These are phyloP conservation scores for Pogoniulus pusillus DNA, from an alignment of 2,797 vertebrate species.

Conservation along the genomic window DNA sequence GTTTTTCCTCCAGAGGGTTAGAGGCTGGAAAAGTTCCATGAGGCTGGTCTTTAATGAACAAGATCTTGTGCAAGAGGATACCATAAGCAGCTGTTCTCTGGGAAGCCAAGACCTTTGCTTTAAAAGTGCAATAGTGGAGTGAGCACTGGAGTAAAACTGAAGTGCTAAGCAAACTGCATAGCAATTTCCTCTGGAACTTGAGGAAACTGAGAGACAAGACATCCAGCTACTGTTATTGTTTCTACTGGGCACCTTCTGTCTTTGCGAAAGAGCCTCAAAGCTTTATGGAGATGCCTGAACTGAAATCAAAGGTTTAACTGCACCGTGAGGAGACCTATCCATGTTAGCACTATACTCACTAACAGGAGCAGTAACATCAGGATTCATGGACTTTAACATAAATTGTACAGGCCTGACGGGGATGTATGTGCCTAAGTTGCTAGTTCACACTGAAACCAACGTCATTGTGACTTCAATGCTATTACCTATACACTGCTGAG, in stretches of 20 bases:
- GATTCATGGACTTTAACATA: background rate
- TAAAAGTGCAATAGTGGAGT: background rate
- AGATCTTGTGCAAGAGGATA: conserved; percentile 5
- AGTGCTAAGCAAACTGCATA: background rate
- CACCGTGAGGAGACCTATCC: background rate
- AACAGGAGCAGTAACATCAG: background rate
- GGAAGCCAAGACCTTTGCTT: conserved; percentile 4
- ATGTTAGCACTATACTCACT: background rate
- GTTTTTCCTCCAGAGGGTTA: background rate
- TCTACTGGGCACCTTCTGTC: conserved; percentile 52
- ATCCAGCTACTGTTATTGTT: conserved; percentile 17
- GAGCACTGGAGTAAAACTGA: background rate
- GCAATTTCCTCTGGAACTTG: conserved; percentile 20
- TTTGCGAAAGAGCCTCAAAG: conserved; percentile 9
- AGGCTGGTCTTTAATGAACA: background rate
- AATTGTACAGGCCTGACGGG: background rate
- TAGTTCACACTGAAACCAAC: background rate
- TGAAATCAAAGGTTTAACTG: background rate
- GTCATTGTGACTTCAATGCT: background rate
- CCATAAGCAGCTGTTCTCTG: background rate
- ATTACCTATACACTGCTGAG: background rate
- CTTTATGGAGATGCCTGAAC: conserved; percentile 5
- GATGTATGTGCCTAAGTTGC: background rate
- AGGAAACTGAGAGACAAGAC: conserved; percentile 27
- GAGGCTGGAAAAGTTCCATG: background rate